Evolutionary conservation across 2,888 invertebrate species (phyloP), one percentile per base, ranked within the genome.

Genomic region (Megalurothrips usitatus): DNA sequence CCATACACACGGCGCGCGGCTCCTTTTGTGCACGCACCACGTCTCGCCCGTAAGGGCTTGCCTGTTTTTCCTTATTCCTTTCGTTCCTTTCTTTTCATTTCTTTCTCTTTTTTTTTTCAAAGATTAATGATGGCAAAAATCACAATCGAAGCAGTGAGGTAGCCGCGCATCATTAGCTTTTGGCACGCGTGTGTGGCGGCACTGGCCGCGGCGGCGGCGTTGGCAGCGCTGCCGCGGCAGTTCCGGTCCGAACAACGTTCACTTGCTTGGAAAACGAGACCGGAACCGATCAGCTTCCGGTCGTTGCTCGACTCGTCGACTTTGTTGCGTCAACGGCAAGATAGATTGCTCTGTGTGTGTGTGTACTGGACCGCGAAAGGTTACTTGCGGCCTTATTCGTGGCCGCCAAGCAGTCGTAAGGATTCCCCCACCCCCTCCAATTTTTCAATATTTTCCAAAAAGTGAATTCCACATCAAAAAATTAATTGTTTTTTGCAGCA

Each of bases 211-310:
- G n/a, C n/a, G n/a, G n/a, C n/a, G n/a, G n/a, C n/a, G 14, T 14
- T 58, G 58, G 19, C 58, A 58, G 58, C 11, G 6, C 12, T n/a
- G 58, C 52, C 52, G 58, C 58, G 10, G 52, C 52, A 52, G 52
- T 17, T 2, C 19, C 52, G 52, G 19, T 3, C 52, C 12, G 23
- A n/a, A 11, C 19, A 23, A n/a, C 68, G 58, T 58, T 17, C 26
- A 75, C 68, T 75, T 75, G 68, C 68, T 75, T 26, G 68, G 68
- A 75, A 68, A 68, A 75, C 68, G 68, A 26, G 26, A 26, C 26
- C 26, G 68, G 68, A 75, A 75, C 68, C 68, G 26, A 75, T 26
- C 68, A 26, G 68, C 68, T 75, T 75, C 68, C 26, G 68, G 68
- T 75, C 68, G 68, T 75, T 75, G 68, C 23, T 75, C 26, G 23